A percentile compares a stretch with the other conserved stretches of the same genome.
phyloP scores from a whole-genome alignment of 2,888 invertebrate genomes.

The Caenorhabditis japonica region DNA sequence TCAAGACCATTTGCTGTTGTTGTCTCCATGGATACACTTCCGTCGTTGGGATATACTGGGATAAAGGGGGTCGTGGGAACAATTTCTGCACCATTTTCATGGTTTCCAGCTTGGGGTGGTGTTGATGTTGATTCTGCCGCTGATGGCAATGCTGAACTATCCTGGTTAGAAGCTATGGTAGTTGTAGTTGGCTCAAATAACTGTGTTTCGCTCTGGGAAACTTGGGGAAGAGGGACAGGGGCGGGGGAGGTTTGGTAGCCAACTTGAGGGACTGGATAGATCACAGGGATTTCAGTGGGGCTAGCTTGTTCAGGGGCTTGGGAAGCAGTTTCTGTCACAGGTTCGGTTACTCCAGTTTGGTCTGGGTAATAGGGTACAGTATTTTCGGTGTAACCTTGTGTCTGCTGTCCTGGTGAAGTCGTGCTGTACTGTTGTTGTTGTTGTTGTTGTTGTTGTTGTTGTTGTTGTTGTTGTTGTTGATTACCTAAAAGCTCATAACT shows the following conservation, averaged over 20 bases:
- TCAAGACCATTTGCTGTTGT: constrained; percentile 16
- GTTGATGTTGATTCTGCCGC: too few species aligned
- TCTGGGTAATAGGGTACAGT: constrained; percentile 5
- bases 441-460: too few species aligned
- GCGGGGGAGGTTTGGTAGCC: constrained; percentile 3
- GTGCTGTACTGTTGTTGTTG: background rate
- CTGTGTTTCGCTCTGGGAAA: too few species aligned
- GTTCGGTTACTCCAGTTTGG: constrained; percentile 6
- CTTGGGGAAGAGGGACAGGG: too few species aligned
- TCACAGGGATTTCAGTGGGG: constrained; percentile 2
- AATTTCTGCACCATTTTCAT: too few species aligned
- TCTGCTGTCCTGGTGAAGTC: constrained; percentile 20
- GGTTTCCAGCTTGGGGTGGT: too few species aligned
- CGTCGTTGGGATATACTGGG: background rate
- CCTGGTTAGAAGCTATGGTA: constrained; percentile 37
- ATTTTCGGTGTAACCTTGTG: constrained; percentile 4
- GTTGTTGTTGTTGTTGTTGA: constrained; percentile 25
- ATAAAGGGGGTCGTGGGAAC: constrained; percentile 10
- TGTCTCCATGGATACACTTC: constrained; percentile 30
- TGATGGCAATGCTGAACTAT: constrained; percentile 33
- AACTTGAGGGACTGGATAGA: constrained; percentile 4
- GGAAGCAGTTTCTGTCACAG: background rate
- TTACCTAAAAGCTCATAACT: constrained; percentile 22
- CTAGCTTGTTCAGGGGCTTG: too few species aligned
- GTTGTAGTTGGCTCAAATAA: constrained; percentile 9